Evolutionary conservation across 2,888 invertebrate species (phyloP), one percentile per base, ranked within the genome.

Genomic region (Camponotus fellah): DNA sequence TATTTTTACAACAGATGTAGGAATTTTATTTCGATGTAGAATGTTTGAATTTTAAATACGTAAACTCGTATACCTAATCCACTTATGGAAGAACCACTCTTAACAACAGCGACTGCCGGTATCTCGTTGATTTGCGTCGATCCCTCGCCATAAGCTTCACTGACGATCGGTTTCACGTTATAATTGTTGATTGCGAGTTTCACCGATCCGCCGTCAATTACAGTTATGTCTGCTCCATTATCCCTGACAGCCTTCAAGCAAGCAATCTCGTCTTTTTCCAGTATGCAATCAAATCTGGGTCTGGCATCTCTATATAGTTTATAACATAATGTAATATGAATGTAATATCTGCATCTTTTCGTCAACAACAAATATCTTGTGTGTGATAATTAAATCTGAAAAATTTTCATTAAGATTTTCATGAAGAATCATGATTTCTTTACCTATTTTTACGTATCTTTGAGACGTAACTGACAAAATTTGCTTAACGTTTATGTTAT

Each of bases 241-340:
- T 96, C 96, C 91, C 96, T 95, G 12, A 98, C 96, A 68, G 96
- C 96, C 86, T 96, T 95, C 92, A 97, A 95, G 93, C 98, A 98
- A 49, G 96, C 96, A 12, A 96, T 96, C 68, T 96, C 96, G 40
- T 96, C 96, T 58, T 96, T 95, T 64, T 97, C 96, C 86, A 96
- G 95, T 0, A 97, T 95, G 92, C 99, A 99, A 92, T 97, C 97
- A 69, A 98, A 96, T 88, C 97, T 96, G 0, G 99, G 99, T 8
- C 98, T 96, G 62, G 98, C 97, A 92, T 98, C 97, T 81, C 98
- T 93, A 71, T 8, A 43, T 12, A 49, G 2, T 72, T 69, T 58
- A 34, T n/a, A 66, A 66, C 14, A 21, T 46, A 12, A 26, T 26
- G 5, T 26, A 64, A 64, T 64, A 40, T 8, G 1, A 53, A 5